Conservation (phyloP, 2,888 invertebrate genomes). For the Papilio protenor region DNA sequence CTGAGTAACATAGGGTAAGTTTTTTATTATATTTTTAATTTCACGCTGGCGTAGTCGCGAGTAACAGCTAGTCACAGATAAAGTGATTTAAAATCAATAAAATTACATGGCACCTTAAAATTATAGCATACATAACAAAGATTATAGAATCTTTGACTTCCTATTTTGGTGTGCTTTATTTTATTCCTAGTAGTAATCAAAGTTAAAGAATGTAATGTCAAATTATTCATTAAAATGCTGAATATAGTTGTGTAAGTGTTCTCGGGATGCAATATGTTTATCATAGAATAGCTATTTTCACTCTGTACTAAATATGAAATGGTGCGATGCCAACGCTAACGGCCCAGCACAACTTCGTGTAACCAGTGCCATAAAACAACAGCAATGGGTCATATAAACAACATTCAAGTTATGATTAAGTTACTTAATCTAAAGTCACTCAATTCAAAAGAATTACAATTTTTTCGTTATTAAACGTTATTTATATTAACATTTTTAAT, state of each 20-base stretch:
- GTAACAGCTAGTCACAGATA: too few species aligned
- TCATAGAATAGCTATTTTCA: not conserved
- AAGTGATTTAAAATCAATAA: not conserved
- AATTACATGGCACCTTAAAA: not conserved
- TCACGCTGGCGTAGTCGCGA: too few species aligned
- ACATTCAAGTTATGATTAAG: too few species aligned
- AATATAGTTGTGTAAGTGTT: not conserved
- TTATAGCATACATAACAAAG: not conserved
- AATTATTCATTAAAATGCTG: not conserved
- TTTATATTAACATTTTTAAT: not conserved
- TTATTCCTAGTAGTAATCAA: not conserved
- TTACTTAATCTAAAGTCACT: slow-evolving; percentile 6
- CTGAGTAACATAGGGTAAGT: too few species aligned
- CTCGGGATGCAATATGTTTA: not conserved
- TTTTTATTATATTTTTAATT: too few species aligned
- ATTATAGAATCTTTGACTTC: not conserved
- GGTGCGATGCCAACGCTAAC: not conserved
- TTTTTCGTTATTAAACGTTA: not conserved
- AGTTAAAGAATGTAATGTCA: not conserved
- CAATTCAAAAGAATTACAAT: not conserved
- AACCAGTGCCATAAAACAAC: slow-evolving; percentile 14
- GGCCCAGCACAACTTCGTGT: slow-evolving; percentile 16
- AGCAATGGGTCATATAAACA: slow-evolving; percentile 20
- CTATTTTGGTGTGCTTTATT: not conserved
- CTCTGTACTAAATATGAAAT: not conserved